Evolutionary conservation across 1,140 invertebrate species (phyloP), one percentile per base, ranked within the genome.

Genomic region (Mactra quadrangularis): DNA sequence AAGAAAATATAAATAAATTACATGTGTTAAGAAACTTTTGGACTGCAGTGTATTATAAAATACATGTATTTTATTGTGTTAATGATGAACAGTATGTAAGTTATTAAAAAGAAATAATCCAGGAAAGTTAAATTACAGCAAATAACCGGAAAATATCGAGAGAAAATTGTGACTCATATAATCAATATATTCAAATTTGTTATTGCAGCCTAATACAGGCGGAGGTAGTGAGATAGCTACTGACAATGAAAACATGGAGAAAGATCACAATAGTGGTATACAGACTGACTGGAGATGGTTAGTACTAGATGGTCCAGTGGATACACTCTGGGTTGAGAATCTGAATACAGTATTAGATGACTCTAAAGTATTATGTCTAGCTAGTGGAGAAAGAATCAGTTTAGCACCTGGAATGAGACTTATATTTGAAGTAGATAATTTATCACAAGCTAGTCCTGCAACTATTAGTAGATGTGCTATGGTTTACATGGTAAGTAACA

Each of bases 381-480:
- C 93, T 17, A 93, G 90, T 83, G 92, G 92, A 38, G 92, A 93
- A 82, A 85, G 93, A 50, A 92, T 93, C 74, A 88, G 85, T 45
- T 75, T 93, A 35, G 83, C 91, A 2, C 75, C 78, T 38, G 89
- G 89, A 1, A 91, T 93, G 90, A 85, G 92, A 47, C 85, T 93
- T 4, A 81, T 93, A 17, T 93, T 93, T 89, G 92, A 93, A 82
- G 92, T 93, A 25, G 92, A 93, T 76, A 90, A 92, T 78, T 84
- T 93, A 70, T 90, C 91, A 3, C 87, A 91, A 83, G 92, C 92
- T 60, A 92, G 90, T 75, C 92, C 92, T 33, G 91, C 92, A 38
- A 92, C 91, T 47, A 90, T 93, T 83, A 92, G 91, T 85, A 84
- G 93, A 83, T 93, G 93, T 90, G 93, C 92, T 45, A 93, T 93